Conservation (phyloP, 2,888 invertebrate genomes). For the Euzophera pinguis region DNA sequence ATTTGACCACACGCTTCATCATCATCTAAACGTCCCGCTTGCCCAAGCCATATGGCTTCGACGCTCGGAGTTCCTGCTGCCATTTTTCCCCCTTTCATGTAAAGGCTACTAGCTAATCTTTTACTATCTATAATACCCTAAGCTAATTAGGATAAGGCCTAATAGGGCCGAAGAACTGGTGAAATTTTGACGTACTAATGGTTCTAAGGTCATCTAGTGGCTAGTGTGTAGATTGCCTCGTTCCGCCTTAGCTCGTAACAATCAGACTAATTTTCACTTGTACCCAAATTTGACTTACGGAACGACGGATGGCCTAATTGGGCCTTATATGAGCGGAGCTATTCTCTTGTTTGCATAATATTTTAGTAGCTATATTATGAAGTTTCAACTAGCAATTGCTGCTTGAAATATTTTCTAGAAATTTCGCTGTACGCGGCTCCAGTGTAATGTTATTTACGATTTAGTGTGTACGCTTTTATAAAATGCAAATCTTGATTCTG, state of each 20-base stretch:
- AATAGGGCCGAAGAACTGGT: too few relatives aligned
- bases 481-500: too few relatives aligned
- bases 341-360: conserved; percentile 2
- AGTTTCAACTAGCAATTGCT: background rate
- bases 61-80: too few relatives aligned
- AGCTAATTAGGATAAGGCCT: too few relatives aligned
- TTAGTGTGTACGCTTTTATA: too few relatives aligned
- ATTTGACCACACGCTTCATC: too few relatives aligned
- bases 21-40: too few relatives aligned
- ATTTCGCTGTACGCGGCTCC: background rate
- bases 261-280: conserved; percentile 8
- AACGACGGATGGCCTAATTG: background rate
- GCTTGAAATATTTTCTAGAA: background rate
- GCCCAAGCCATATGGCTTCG: too few relatives aligned
- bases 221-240: background rate
- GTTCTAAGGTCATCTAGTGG: background rate
- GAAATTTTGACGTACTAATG: too few relatives aligned
- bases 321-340: background rate
- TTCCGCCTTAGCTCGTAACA: background rate
- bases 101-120: too few relatives aligned
- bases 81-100: too few relatives aligned
- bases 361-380: background rate
- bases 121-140: too few relatives aligned
- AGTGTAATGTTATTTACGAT: background rate
- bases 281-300: conserved; percentile 2